Percentiles rank a stretch among this genome's conserved stretches.
Evolutionary conservation across 2,888 invertebrate genomes (phyloP).

Genomic region (Sepioteuthis lessoniana): DNA sequence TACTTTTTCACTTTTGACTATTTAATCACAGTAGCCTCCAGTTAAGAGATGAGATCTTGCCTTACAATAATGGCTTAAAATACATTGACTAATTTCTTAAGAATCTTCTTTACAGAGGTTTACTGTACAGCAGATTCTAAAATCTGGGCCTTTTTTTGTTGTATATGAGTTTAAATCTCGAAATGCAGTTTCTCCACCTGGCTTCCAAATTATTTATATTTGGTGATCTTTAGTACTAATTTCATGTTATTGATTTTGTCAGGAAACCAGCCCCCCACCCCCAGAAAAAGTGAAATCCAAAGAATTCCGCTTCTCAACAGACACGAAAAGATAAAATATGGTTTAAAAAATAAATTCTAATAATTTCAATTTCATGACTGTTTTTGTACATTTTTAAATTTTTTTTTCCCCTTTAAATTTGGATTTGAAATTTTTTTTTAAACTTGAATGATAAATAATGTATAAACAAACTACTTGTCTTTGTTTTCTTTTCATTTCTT

Average conservation of each 20-base stretch:
- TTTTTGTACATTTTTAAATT: not conserved
- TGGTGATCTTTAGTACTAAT: not conserved
- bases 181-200: not conserved
- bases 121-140: not conserved
- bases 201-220: not conserved
- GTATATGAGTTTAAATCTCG: not conserved
- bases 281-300: not conserved
- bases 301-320: not conserved
- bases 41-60: not conserved
- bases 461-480: not conserved
- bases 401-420: no score
- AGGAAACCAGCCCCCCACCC: not conserved
- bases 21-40: not conserved
- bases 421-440: not conserved
- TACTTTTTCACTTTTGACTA: not conserved
- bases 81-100: not conserved
- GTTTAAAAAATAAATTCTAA: constrained; percentile 23
- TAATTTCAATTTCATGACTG: not conserved
- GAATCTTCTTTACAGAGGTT: not conserved
- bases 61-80: not conserved
- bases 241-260: not conserved
- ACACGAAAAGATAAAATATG: not conserved
- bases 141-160: not conserved
- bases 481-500: not conserved
- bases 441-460: not conserved